Conservation (phyloP, 92 coral and sea anemone genomes). For the Galaxea fascicularis region DNA sequence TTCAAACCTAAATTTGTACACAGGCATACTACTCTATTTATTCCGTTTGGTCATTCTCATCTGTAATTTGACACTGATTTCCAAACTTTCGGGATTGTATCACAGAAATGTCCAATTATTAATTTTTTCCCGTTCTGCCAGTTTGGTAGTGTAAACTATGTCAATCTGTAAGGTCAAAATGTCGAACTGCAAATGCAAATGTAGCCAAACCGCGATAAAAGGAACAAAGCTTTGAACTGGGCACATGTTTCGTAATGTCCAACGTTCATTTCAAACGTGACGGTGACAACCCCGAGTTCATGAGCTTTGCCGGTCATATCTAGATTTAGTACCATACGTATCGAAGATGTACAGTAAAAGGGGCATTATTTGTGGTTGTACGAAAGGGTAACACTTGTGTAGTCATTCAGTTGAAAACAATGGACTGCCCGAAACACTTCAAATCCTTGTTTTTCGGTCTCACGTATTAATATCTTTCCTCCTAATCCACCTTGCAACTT, state of each 20-base stretch:
- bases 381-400: not conserved
- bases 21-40: too few species aligned
- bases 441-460: not conserved
- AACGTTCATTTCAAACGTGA: not conserved
- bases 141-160: too few species aligned
- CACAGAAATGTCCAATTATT: too few species aligned
- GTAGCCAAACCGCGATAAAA: not conserved
- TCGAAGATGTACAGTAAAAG: not conserved
- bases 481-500: not conserved
- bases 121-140: too few species aligned
- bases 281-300: not conserved
- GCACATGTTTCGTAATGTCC: not conserved
- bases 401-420: not conserved
- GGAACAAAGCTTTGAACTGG: not conserved
- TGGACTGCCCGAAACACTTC: not conserved
- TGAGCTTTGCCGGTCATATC: not conserved
- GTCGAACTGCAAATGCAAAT: not conserved
- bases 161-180: too few species aligned
- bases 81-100: too few species aligned
- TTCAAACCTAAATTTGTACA: not conserved
- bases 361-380: not conserved
- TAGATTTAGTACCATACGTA: not conserved
- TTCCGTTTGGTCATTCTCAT: not conserved
- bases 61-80: too few species aligned
- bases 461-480: not conserved